Evolutionary conservation across 30 jellyfish, hydroid and myxozoan species (phyloP).

Genomic region (Turritopsis rubra): DNA sequence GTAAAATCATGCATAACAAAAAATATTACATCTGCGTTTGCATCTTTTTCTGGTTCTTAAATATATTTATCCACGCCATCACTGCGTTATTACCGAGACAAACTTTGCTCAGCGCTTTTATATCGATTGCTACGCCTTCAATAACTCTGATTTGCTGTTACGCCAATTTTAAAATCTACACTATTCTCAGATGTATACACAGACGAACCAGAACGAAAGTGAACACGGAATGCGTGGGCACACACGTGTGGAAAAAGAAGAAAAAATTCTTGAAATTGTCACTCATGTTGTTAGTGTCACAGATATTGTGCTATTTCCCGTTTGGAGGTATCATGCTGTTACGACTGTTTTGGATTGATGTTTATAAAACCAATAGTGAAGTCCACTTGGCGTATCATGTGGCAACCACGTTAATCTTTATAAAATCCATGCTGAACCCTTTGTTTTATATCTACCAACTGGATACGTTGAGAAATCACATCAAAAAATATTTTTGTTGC

Average conservation of each 20-base stretch:
- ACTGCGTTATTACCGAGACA: background rate
- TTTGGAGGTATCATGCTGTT: background rate
- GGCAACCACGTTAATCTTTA: background rate
- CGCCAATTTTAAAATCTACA: background rate
- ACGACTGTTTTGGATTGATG: background rate
- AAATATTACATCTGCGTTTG: background rate
- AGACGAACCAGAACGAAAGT: background rate
- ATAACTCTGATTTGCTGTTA: background rate
- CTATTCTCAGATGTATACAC: background rate
- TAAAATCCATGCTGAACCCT: conserved; percentile 1
- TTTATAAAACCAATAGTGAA: background rate
- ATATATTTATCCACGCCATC: background rate
- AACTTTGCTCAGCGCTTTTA: background rate
- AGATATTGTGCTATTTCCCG: background rate
- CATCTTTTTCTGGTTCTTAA: background rate
- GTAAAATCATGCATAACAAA: background rate
- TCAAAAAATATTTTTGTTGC: background rate
- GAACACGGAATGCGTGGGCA: background rate
- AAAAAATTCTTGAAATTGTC: conserved; percentile 2
- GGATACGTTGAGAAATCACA: background rate
- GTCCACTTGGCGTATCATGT: background rate
- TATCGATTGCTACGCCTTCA: background rate
- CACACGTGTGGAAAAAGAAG: background rate
- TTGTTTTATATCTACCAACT: background rate
- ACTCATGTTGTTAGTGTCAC: background rate